Evolutionary conservation across 2,113 vertebrate genomes (phyloP).

Genomic region (Pyxicephalus adspersus): DNA sequence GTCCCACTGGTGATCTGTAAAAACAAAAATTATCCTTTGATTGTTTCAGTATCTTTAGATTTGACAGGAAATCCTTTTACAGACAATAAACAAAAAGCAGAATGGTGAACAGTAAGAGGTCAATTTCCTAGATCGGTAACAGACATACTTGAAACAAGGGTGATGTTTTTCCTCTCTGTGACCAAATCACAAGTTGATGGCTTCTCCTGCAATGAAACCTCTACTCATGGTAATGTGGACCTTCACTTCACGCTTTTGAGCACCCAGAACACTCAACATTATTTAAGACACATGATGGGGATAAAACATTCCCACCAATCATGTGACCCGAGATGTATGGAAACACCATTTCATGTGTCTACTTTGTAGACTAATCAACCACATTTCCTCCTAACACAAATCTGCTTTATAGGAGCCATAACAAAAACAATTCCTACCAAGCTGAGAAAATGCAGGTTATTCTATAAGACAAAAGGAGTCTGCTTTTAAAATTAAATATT

Average conservation of each 20-base stretch:
- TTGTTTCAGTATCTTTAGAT: constrained; percentile 11
- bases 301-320: neutral
- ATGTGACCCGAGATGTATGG: no score
- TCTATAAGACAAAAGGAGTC: no score
- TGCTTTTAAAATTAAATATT: no score
- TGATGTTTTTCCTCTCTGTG: neutral
- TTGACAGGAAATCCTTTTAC: constrained; percentile 22
- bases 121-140: neutral
- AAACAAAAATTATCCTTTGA: neutral
- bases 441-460: no score
- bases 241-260: neutral
- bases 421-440: no score
- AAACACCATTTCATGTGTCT: neutral
- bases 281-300: neutral
- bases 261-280: neutral
- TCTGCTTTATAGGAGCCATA: no score
- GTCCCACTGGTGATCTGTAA: neutral
- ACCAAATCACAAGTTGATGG: constrained; percentile 2
- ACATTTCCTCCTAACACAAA: no score
- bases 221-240: no score
- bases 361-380: no score
- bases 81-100: constrained; percentile 12
- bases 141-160: neutral
- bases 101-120: constrained; percentile 16
- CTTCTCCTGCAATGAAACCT: neutral